Conservation (phyloP, 2,113 vertebrate genomes). For the Tetraodon nigroviridis region DNA sequence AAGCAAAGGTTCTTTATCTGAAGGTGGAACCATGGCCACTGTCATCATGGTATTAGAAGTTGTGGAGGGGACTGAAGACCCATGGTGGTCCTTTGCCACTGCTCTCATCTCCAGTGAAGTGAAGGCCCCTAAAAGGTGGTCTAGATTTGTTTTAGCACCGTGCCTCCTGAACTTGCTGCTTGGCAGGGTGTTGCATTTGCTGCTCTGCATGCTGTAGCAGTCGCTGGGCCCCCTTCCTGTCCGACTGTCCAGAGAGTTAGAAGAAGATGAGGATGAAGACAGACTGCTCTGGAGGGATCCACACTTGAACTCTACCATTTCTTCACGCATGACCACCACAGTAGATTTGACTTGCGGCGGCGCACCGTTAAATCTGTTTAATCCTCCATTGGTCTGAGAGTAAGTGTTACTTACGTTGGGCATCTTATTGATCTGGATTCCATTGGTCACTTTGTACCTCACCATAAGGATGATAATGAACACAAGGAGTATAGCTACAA, state of each 20-base stretch:
- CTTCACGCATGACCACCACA: slow-evolving; percentile 84
- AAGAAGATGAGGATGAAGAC: slow-evolving; percentile 82
- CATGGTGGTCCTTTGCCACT: slow-evolving; percentile 75
- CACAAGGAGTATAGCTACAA: slow-evolving; percentile 90
- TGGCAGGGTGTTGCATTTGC: slow-evolving; percentile 80
- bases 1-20: slow-evolving; percentile 92
- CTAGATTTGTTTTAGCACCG: slow-evolving; percentile 82
- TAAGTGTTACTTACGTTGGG: slow-evolving; percentile 84
- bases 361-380: slow-evolving; percentile 77
- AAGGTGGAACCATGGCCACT: slow-evolving; percentile 74
- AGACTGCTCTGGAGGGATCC: slow-evolving; percentile 84
- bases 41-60: slow-evolving; percentile 44
- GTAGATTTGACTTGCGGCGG: slow-evolving; percentile 74
- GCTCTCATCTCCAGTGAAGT: slow-evolving; percentile 90
- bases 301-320: slow-evolving; percentile 87
- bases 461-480: slow-evolving; percentile 97
- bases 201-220: slow-evolving; percentile 76
- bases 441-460: slow-evolving; percentile 90
- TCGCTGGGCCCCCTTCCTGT: slow-evolving; percentile 75
- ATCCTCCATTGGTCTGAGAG: slow-evolving; percentile 87
- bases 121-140: slow-evolving; percentile 93
- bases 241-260: slow-evolving; percentile 83
- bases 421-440: slow-evolving; percentile 79
- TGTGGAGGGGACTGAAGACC: slow-evolving; percentile 33
- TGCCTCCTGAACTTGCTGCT: slow-evolving; percentile 87